Evolutionary conservation across 2,797 vertebrate species (phyloP).

Genomic region (Poeciliopsis presidionis): DNA sequence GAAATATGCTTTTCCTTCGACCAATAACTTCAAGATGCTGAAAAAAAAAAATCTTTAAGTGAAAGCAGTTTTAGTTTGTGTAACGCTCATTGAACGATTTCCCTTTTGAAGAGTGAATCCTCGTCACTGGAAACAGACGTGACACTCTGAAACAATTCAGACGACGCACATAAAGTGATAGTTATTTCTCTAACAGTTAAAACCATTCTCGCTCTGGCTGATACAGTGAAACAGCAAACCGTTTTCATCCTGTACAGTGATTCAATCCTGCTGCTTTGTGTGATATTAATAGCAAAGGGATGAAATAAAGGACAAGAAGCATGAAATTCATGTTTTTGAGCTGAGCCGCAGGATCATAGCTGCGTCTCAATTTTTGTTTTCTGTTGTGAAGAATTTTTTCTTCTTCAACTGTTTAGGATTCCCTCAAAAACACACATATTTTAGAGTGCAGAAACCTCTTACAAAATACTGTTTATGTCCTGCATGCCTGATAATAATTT

Average conservation of each 20-base stretch:
- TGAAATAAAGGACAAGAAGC: not conserved
- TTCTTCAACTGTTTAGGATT: not conserved
- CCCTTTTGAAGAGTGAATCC: constrained; percentile 1
- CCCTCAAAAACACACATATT: not conserved
- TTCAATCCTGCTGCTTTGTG: not conserved
- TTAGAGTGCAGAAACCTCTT: not conserved
- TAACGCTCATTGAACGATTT: not conserved
- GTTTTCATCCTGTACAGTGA: not conserved
- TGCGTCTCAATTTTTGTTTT: not conserved
- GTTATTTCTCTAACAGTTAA: not conserved
- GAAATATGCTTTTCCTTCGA: not conserved
- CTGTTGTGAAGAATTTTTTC: not conserved
- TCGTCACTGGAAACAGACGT: not conserved
- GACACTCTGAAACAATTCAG: not conserved
- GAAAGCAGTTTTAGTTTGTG: not conserved
- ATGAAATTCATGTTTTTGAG: not conserved
- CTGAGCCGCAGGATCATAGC: not conserved
- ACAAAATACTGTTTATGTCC: not conserved
- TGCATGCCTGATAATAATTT: not conserved
- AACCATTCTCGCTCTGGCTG: not conserved
- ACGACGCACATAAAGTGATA: not conserved
- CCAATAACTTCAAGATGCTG: not conserved
- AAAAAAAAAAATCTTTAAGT: not conserved
- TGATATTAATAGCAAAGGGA: not conserved
- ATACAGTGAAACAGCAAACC: not conserved